Base-by-base conservation (phyloP, 2,888 invertebrate genomes). In the Drosophila limbata region DNA sequence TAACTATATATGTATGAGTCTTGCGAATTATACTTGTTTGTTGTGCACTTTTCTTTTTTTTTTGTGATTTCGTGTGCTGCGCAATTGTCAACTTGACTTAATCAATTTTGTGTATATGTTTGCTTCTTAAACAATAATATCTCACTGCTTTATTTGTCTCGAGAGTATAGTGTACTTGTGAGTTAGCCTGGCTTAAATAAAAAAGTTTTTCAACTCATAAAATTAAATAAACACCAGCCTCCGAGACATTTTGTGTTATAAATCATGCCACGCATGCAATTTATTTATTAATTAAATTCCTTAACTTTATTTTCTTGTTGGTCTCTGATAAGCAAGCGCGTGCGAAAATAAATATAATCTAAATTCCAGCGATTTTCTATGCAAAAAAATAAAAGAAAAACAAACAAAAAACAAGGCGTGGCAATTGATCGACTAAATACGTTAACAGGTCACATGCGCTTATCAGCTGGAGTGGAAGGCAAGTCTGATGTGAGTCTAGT, bases 401-500 rank as follows among this genome's bases (percentile, higher is more conserved):
- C 33, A 19, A 11, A 13, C 13, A n/a, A 37, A 17, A 25, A 39
- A 39, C 45, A 57, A 80, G 69, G 67, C 70, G 70, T 69, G 71
- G 61, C 69, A 48, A 10, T 39, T 48, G 15, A 4, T 57, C 28
- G 33, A 44, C 28, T 13, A 63, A 35, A 45, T 52, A 39, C 63
- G 31, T 47, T 53, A 19, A 44, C 69, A 59, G 88, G 83, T 88
- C 88, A 84, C 84, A 88, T 88, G 83, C 80, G 74, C 85, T 85
- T 84, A 84, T 84, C 88, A 85, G 47, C 52, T 28, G 9, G 4
- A 40, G 40, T 45, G 28, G 15, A 55, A 15, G 17, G 33, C 13
- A 31, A 19, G 28, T 62, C 48, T 67, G 59, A 19, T 45, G 42
- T 25, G 48, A 11, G 19, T 50, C 44, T 45, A 19, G 53, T 55